phyloP scores from a whole-genome alignment of 2,113 vertebrate genomes.

The Anser cygnoides region DNA sequence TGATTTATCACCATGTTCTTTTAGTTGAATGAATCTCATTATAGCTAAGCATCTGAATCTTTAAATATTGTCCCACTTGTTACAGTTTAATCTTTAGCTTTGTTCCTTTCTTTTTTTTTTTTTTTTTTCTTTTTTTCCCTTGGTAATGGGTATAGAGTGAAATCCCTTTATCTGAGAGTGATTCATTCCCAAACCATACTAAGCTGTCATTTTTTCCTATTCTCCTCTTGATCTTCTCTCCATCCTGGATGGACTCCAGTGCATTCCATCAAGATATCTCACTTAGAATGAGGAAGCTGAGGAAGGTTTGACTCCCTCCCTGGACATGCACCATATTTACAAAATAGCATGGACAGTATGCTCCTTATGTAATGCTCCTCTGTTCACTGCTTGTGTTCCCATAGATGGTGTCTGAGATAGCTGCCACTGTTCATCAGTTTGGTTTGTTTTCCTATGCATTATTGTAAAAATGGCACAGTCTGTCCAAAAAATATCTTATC shows the following conservation, averaged over 20 bases:
- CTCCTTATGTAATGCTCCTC: background rate
- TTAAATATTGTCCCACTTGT: background rate
- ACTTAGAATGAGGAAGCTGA: slow-evolving; percentile 63
- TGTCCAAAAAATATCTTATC: background rate
- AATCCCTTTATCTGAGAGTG: background rate
- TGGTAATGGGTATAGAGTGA: background rate
- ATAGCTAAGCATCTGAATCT: background rate
- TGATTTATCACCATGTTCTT: background rate
- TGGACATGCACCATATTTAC: background rate
- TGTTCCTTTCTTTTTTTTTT: background rate
- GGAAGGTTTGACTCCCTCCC: slow-evolving; percentile 20
- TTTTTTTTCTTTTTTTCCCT: background rate
- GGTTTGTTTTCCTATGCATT: background rate
- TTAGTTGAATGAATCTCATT: background rate
- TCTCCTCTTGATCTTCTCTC: slow-evolving; percentile 33
- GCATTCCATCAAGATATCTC: slow-evolving; percentile 61
- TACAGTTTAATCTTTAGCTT: background rate
- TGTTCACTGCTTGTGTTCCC: slow-evolving; percentile 18
- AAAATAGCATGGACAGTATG: background rate
- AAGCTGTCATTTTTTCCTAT: background rate
- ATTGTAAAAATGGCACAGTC: background rate
- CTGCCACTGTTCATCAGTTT: background rate
- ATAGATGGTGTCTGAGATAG: background rate
- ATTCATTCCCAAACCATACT: background rate
- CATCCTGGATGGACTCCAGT: slow-evolving; percentile 23